Percentiles rank a stretch among this genome's conserved stretches.
Evolutionary conservation across 2,113 vertebrate species (phyloP).

Genomic region (Mustelus asterias): DNA sequence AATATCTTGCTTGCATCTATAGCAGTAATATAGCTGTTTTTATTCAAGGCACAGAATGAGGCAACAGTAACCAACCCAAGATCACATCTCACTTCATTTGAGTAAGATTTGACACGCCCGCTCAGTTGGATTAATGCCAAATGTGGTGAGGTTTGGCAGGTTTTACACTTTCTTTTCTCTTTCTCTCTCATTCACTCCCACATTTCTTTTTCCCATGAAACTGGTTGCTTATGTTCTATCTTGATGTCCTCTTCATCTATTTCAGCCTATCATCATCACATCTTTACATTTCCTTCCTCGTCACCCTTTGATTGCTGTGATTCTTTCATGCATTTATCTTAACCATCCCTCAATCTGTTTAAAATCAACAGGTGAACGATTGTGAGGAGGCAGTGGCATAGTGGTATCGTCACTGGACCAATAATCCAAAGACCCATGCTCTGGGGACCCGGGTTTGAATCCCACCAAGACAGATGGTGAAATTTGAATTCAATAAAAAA

Average conservation of each 20-base stretch:
- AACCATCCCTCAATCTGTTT: neutral
- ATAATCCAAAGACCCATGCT: too few relatives aligned
- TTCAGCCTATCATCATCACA: neutral
- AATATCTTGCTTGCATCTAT: too few relatives aligned
- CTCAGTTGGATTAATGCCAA: neutral
- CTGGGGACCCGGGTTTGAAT: too few relatives aligned
- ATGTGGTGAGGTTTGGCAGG: neutral
- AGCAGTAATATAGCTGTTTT: neutral
- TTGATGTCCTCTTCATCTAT: neutral
- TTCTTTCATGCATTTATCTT: neutral
- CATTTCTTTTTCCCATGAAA: neutral
- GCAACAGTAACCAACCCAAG: neutral
- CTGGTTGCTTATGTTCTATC: neutral
- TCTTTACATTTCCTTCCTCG: neutral
- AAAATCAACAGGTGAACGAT: neutral
- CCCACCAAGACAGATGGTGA: too few relatives aligned
- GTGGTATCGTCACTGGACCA: too few relatives aligned
- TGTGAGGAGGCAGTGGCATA: too few relatives aligned
- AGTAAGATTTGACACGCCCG: neutral
- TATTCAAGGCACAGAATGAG: neutral
- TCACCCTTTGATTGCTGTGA: neutral
- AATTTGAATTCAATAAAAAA: too few relatives aligned
- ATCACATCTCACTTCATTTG: neutral
- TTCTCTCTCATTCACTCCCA: neutral
- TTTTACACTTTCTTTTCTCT: neutral